phyloP scores from a whole-genome alignment of 2,113 vertebrate genomes.

The Taxidea taxus region DNA sequence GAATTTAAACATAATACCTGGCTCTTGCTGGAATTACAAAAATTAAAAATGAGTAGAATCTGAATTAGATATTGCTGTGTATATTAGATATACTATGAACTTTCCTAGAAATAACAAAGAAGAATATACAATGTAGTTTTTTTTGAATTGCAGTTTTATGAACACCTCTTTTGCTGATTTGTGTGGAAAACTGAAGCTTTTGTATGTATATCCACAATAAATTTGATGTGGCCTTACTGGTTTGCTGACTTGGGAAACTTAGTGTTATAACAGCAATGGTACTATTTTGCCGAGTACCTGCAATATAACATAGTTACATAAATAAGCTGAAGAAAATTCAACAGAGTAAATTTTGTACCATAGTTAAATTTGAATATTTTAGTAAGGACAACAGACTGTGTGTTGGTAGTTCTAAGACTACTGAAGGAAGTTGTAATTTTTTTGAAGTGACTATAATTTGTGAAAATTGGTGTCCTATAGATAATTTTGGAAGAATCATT shows the following conservation, averaged over 20 bases:
- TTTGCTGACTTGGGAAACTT: background rate
- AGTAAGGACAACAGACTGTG: background rate
- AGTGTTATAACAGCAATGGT: background rate
- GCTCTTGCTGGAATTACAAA: background rate
- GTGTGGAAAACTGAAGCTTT: background rate
- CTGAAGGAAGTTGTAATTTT: background rate
- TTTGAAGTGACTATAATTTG: background rate
- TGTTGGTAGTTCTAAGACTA: background rate
- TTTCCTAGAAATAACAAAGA: background rate
- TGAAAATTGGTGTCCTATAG: background rate
- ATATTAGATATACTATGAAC: background rate
- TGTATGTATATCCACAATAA: background rate
- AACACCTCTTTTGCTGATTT: background rate
- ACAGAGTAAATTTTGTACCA: background rate
- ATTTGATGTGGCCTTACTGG: background rate
- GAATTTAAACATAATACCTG: background rate
- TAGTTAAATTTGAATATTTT: background rate
- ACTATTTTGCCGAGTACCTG: background rate
- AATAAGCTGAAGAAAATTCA: background rate
- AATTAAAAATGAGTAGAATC: background rate
- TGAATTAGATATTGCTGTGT: background rate
- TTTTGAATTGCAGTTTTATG: background rate
- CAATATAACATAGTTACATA: background rate
- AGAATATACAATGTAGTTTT: background rate
- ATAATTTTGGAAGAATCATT: background rate